phyloP scores from a whole-genome alignment of 2,888 invertebrate genomes.

The Acheta domesticus region DNA sequence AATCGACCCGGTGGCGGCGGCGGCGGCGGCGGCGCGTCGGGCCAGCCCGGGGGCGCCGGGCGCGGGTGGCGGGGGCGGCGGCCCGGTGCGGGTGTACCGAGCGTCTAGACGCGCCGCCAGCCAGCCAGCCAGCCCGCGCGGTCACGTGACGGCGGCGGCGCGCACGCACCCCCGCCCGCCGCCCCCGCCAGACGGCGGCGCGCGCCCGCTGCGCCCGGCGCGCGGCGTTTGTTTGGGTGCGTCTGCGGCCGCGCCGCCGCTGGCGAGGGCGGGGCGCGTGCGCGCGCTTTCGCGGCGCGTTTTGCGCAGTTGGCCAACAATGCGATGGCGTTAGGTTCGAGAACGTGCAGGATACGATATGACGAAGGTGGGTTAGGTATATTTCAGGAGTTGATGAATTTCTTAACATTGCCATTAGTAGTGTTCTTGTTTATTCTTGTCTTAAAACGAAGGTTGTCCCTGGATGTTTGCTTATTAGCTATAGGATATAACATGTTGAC shows the following conservation, averaged over 20 bases:
- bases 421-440: not conserved
- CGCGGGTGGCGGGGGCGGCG: not conserved
- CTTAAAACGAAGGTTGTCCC: not conserved
- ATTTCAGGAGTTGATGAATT: no score
- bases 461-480: no score
- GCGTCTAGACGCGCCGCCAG: constrained; percentile 9
- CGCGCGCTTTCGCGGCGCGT: not conserved
- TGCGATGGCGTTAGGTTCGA: not conserved
- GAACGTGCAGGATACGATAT: not conserved
- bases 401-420: no score
- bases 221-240: not conserved
- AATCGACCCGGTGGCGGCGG: not conserved
- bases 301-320: not conserved
- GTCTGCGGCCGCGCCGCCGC: no score
- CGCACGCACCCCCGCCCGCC: not conserved
- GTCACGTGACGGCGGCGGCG: constrained; percentile 1
- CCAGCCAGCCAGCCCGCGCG: not conserved
- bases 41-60: no score
- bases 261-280: not conserved
- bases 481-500: not conserved
- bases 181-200: not conserved
- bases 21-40: not conserved
- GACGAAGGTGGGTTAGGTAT: not conserved
- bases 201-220: not conserved
- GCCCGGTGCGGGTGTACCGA: not conserved